Evolutionary conservation across 35 echinoderm and acorn worm species (phyloP).

Genomic region (Nesometra sesokonis): DNA sequence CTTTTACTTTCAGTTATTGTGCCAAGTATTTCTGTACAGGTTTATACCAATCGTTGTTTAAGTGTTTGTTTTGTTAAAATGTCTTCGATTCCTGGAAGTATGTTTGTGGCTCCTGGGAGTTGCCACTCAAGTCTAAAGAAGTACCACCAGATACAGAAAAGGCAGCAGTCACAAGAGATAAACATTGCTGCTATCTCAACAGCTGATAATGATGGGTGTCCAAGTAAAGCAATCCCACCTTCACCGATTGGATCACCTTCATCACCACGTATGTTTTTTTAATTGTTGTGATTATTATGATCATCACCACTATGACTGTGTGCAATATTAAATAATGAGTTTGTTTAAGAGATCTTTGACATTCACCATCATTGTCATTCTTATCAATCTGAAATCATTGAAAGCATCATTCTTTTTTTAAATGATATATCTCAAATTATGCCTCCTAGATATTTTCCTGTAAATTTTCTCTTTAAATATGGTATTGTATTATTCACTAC

Average conservation of each 20-base stretch:
- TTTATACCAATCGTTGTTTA: not conserved
- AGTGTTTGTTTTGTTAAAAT: not conserved
- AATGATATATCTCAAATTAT: too few species aligned
- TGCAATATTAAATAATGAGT: too few species aligned
- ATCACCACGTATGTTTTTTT: not conserved
- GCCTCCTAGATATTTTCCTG: too few species aligned
- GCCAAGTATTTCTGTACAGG: not conserved
- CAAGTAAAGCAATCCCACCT: not conserved
- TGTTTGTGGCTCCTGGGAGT: not conserved
- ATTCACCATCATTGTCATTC: too few species aligned
- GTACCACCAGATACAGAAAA: not conserved
- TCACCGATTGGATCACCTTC: not conserved
- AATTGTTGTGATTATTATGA: not conserved
- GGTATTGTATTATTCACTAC: too few species aligned
- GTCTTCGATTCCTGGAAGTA: not conserved
- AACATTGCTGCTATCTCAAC: not conserved
- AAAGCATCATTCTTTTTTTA: too few species aligned
- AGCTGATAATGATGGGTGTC: not conserved
- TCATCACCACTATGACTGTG: too few species aligned
- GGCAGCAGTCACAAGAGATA: not conserved
- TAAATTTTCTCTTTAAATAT: too few species aligned
- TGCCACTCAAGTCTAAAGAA: not conserved
- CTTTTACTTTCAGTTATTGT: not conserved
- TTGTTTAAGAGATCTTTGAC: too few species aligned
- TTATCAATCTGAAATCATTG: too few species aligned